These are phyloP conservation scores for Archips crataeganus DNA, from an alignment of 2,888 invertebrate genomes.

Conservation along the genomic window DNA sequence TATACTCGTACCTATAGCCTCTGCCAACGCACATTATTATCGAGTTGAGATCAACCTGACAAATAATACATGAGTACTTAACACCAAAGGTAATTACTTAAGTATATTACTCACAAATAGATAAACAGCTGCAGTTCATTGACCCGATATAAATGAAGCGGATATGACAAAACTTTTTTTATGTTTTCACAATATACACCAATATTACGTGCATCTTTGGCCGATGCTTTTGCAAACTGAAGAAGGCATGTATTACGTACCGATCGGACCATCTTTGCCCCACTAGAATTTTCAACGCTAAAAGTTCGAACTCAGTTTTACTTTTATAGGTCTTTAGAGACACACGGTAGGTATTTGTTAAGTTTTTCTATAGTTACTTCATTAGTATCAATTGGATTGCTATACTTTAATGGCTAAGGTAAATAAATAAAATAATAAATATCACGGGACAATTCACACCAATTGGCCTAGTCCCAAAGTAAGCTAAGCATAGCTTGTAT, in stretches of 20 bases:
- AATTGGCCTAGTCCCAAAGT: too few species aligned
- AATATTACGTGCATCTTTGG: conserved; percentile 32
- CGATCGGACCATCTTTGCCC: conserved; percentile 33
- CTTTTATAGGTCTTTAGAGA: conserved; percentile 8
- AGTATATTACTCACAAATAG: conserved; percentile 29
- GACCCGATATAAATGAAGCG: conserved; percentile 17
- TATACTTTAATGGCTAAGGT: too few species aligned
- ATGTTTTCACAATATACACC: conserved; percentile 13
- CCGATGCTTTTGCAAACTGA: conserved; percentile 33
- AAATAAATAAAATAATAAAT: too few species aligned
- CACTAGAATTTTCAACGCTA: conserved; percentile 31
- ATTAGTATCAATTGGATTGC: too few species aligned
- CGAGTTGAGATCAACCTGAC: background rate
- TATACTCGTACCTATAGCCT: too few species aligned
- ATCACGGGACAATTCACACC: too few species aligned
- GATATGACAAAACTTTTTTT: conserved; percentile 8
- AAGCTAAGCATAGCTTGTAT: too few species aligned
- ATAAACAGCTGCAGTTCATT: conserved; percentile 40
- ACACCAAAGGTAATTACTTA: background rate
- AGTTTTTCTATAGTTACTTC: background rate
- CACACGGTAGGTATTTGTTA: background rate
- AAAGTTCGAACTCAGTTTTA: conserved; percentile 18
- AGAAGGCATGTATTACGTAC: conserved; percentile 28
- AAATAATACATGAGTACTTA: background rate
- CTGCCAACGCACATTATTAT: background rate